phyloP scores from a whole-genome alignment of 2,888 invertebrate species.

The Suillia variegata region DNA sequence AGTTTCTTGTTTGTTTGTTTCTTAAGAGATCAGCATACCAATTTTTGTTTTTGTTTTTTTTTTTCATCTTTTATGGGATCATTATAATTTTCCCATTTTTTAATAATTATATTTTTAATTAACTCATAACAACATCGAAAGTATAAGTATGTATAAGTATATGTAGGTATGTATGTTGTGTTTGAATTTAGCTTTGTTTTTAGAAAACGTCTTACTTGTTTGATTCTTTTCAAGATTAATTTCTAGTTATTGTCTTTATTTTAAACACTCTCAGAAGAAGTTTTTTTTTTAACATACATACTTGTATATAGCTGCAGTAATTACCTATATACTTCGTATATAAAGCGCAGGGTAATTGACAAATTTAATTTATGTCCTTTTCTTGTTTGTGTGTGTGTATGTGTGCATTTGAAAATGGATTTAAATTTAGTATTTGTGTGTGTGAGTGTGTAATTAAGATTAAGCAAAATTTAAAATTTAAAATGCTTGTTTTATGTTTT shows the following conservation, averaged over 20 bases:
- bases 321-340: neutral
- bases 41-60: neutral
- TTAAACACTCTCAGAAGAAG: neutral
- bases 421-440: neutral
- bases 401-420: neutral
- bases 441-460: too few species aligned
- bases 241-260: constrained; percentile 48
- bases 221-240: constrained; percentile 36
- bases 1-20: too few species aligned
- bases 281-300: neutral
- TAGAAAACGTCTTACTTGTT: neutral
- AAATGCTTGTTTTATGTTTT: too few species aligned
- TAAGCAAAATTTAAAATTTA: too few species aligned
- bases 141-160: too few species aligned
- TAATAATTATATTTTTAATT: too few species aligned
- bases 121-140: too few species aligned
- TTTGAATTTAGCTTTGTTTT: neutral
- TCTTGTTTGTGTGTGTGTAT: neutral
- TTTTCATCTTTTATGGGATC: neutral
- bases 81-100: too few species aligned
- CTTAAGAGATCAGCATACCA: neutral
- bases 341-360: constrained; percentile 13
- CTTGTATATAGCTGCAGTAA: neutral
- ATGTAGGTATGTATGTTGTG: too few species aligned
- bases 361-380: constrained; percentile 8